These are phyloP conservation scores for Promerops cafer DNA, from an alignment of 2,113 vertebrate genomes.

Conservation along the genomic window DNA sequence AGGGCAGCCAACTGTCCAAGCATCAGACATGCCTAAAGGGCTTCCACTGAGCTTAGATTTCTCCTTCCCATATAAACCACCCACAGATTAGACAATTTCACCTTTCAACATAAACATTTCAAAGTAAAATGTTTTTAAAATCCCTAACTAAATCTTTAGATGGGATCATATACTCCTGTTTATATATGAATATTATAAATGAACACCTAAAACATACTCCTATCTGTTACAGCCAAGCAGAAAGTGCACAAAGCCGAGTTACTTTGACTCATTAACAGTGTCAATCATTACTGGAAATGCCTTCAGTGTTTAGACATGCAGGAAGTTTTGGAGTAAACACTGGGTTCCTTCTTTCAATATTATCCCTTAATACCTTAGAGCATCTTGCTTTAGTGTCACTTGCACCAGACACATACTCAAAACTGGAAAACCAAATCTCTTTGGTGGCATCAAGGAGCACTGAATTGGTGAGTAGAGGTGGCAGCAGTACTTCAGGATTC, in stretches of 20 bases:
- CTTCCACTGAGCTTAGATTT: not conserved
- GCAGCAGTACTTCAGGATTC: not conserved
- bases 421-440: not conserved
- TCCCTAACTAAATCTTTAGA: not conserved
- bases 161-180: not conserved
- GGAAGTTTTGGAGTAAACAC: not conserved
- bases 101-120: not conserved
- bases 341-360: not conserved
- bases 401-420: not conserved
- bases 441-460: not conserved
- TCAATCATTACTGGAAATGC: not conserved
- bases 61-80: not conserved
- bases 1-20: no score
- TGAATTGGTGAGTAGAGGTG: not conserved
- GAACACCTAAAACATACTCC: not conserved
- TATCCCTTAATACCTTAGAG: not conserved
- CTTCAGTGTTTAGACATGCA: not conserved
- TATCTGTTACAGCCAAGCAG: not conserved
- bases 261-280: not conserved
- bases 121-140: not conserved
- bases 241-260: not conserved
- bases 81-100: no score
- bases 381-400: not conserved
- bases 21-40: not conserved
- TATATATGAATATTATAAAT: not conserved